Evolutionary conservation across 1,140 invertebrate species (phyloP).

Genomic region (Thaumatotibia leucotreta): DNA sequence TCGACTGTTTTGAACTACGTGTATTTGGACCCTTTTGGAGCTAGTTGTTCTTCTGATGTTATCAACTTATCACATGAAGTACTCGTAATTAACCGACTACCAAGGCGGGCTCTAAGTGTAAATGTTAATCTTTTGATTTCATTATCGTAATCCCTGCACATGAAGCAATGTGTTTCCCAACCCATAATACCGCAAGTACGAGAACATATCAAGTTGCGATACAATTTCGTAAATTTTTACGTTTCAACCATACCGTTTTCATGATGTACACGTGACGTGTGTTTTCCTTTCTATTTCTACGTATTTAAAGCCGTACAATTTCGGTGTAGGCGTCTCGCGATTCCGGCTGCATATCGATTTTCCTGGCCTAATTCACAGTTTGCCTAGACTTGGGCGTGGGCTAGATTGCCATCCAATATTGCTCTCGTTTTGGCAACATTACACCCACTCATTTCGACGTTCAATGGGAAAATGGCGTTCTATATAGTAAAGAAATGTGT

Average conservation of each 20-base stretch:
- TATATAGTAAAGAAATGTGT: too few relatives aligned
- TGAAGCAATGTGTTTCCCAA: neutral
- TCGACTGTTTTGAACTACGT: too few relatives aligned
- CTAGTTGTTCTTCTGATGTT: too few relatives aligned
- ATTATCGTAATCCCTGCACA: too few relatives aligned
- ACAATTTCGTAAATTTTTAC: neutral
- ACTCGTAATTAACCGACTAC: too few relatives aligned
- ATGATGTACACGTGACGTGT: neutral
- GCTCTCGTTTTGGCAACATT: neutral
- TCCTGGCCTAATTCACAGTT: slow-evolving; percentile 24
- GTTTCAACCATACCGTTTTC: neutral
- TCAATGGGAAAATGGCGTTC: neutral
- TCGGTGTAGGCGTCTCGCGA: slow-evolving; percentile 1
- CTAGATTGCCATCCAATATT: slow-evolving; percentile 7
- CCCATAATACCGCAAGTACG: neutral
- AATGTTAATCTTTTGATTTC: too few relatives aligned
- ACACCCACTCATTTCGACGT: neutral
- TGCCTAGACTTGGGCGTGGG: slow-evolving; percentile 23
- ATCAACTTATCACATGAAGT: too few relatives aligned
- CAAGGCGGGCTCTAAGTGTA: too few relatives aligned
- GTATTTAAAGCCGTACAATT: neutral
- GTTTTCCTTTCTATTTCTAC: neutral
- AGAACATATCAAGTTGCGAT: neutral
- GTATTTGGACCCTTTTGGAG: too few relatives aligned
- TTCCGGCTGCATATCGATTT: slow-evolving; percentile 23